Percentiles rank a stretch among this genome's conserved stretches.
These are phyloP conservation scores for Girardia tigrina DNA, from an alignment of 2,888 invertebrate species.

Conservation along the genomic window DNA sequence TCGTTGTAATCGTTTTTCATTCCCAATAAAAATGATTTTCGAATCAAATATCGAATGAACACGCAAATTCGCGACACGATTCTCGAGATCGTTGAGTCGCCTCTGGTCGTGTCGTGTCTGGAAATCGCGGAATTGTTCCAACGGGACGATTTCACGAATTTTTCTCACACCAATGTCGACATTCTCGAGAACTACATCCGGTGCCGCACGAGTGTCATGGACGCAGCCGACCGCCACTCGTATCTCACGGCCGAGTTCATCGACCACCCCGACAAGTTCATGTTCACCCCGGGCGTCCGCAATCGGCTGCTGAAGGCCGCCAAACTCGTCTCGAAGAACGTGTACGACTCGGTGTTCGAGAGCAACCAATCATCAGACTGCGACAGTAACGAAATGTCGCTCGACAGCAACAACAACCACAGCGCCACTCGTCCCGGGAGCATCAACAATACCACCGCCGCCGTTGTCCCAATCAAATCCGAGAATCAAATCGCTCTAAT, in stretches of 20 bases:
- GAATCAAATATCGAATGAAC: too few relatives aligned
- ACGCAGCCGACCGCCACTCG: neutral
- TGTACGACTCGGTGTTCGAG: neutral
- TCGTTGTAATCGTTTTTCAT: too few relatives aligned
- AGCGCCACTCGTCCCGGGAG: too few relatives aligned
- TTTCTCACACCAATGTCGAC: constrained; percentile 4
- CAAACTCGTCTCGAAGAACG: neutral
- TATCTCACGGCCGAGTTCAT: neutral
- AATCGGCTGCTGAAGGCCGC: neutral
- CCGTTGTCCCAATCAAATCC: too few relatives aligned
- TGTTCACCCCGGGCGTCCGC: neutral
- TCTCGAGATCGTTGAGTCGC: neutral
- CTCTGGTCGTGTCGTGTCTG: neutral
- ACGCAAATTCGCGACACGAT: neutral
- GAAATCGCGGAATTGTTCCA: neutral
- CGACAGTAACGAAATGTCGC: constrained; percentile 5
- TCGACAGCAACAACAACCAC: constrained; percentile 9
- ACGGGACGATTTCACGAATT: neutral
- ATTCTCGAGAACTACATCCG: neutral
- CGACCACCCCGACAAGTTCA: neutral
- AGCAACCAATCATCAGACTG: neutral
- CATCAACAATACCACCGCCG: neutral
- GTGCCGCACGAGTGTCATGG: neutral
- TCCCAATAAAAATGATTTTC: too few relatives aligned
- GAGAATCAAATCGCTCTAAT: neutral